Base-by-base conservation (phyloP, 2,113 vertebrate genomes). In the Patagioenas fasciata region DNA sequence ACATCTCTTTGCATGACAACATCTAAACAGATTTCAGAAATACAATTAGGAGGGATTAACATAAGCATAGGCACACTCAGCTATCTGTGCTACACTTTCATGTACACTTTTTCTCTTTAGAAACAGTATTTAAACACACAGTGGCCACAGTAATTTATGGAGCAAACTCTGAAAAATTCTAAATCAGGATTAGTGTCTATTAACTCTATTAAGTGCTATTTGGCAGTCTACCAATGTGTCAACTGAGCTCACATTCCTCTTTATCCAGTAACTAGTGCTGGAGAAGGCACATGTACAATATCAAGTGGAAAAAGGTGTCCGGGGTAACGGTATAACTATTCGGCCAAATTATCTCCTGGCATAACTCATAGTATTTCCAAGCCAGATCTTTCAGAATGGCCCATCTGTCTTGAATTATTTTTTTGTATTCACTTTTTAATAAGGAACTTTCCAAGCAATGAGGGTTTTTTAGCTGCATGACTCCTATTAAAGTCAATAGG, bases 401-500 rank as follows among this genome's bases (percentile, higher is more conserved):
- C 70, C 0, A 5, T 71, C 87, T 93, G 73, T 91, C 92, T 89
- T 65, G 42, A 96, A 88, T 94, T 96, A 87, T 42, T 96, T 94
- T 93, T 95, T 96, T 0, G 12, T 32, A 86, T 93, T 94, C 88
- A 77, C 44, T 94, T 89, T 97, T 94, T 96, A 97, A 97, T 96
- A 97, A 96, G 86, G 93, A 96, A 94, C 90, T 96, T 96, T 92
- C 90, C 77, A 88, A 91, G 93, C 83, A 92, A 92, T 32, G 36
- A 95, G 80, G 61, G 73, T 12, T 85, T 96, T 95, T 95, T 91
- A 97, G 93, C 96, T 42, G 88, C 96, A 89, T 87, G 96, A 93
- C 65, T 97, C 91, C 95, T 93, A 96, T 96, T 96, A 96, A 91
- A 94, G 90, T 93, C 95, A 96, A 96, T 92, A 91, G 86, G 88